phyloP scores from a whole-genome alignment of 2,113 vertebrate genomes.

The Condylura cristata region DNA sequence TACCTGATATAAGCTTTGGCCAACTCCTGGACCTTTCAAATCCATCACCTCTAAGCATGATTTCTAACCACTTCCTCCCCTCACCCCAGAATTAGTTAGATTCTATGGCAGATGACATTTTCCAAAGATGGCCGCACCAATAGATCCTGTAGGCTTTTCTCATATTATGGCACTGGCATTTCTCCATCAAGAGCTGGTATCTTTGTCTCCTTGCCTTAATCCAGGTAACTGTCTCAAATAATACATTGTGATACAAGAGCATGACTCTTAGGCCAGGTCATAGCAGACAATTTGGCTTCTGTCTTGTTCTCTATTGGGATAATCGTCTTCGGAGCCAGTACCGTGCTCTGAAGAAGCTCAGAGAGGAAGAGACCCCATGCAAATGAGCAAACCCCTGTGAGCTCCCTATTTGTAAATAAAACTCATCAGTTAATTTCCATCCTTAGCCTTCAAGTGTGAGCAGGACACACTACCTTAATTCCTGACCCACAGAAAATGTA shows the following conservation, averaged over 20 bases:
- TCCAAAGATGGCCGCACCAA: neutral
- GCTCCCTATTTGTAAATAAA: neutral
- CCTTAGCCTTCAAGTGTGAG: neutral
- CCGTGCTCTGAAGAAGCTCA: neutral
- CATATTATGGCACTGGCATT: neutral
- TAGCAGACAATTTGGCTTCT: neutral
- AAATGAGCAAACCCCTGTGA: neutral
- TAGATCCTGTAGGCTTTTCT: neutral
- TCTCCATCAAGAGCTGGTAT: neutral
- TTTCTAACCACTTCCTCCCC: neutral
- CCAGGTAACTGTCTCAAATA: neutral
- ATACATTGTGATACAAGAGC: neutral
- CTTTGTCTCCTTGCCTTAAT: neutral
- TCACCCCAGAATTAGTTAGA: neutral
- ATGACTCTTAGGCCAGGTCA: neutral
- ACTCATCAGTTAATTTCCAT: neutral
- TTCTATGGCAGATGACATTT: neutral
- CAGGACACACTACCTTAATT: neutral
- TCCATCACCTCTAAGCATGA: neutral
- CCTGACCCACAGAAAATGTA: neutral
- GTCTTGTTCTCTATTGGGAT: neutral
- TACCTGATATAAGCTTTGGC: neutral
- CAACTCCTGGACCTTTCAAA: neutral
- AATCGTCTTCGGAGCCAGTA: neutral
- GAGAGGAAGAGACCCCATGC: neutral